Evolutionary conservation across 2,888 invertebrate genomes (phyloP).

Genomic region (Drosophila monieri): DNA sequence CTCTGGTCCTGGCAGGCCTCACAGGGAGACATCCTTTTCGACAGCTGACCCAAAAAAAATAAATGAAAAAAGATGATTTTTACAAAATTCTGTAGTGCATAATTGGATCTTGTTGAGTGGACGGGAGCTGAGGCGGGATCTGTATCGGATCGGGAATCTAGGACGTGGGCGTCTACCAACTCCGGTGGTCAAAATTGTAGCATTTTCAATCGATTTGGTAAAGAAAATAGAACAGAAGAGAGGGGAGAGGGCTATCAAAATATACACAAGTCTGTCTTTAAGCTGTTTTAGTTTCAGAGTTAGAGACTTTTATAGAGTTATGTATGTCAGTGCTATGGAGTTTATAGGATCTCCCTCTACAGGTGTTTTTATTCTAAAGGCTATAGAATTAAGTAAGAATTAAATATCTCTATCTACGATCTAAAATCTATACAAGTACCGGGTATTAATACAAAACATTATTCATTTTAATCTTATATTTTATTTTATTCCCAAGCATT

Average conservation of each 20-base stretch:
- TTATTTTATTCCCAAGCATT: too few species aligned
- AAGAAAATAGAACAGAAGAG: not conserved
- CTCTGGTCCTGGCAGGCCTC: slow-evolving; percentile 2
- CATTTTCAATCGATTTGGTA: not conserved
- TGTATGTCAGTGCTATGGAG: too few species aligned
- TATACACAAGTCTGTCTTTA: too few species aligned
- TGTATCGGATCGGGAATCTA: slow-evolving; percentile 1
- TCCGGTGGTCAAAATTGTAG: slow-evolving; percentile 20
- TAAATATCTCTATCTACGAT: too few species aligned
- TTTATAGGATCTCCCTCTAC: too few species aligned
- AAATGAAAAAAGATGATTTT: slow-evolving; percentile 48
- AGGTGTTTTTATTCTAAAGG: too few species aligned
- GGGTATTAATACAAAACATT: too few species aligned
- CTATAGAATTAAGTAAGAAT: too few species aligned
- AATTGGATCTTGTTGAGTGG: slow-evolving; percentile 61
- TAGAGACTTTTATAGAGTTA: too few species aligned
- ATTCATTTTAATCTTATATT: too few species aligned
- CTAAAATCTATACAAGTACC: too few species aligned
- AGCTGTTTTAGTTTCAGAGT: too few species aligned
- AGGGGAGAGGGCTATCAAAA: not conserved
- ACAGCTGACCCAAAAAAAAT: slow-evolving; percentile 9
- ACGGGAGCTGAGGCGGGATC: slow-evolving; percentile 31
- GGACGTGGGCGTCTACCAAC: slow-evolving; percentile 10
- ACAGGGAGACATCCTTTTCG: not conserved
- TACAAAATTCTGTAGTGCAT: slow-evolving; percentile 57